Base-by-base conservation (phyloP, 1,140 invertebrate species). In the Drosophila trapezifrons region DNA sequence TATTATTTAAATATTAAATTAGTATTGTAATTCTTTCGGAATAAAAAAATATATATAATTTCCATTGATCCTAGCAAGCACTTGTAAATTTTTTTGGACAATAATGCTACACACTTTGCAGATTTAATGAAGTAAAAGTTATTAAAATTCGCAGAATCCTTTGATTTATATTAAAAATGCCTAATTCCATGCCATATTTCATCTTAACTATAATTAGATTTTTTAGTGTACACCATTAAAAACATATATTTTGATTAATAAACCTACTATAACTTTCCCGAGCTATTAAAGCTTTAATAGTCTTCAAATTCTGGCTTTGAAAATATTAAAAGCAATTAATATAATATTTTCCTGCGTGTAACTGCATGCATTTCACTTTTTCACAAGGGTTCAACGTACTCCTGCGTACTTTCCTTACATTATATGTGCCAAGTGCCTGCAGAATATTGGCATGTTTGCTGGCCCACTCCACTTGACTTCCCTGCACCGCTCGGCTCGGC, bases 401-500 rank as follows among this genome's bases (percentile, higher is more conserved):
- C 10, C 6, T 20, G 22, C 51, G 49, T 47, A 38, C 46, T 40
- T 45, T 58, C 40, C 47, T 52, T 58, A 59, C 43, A 66, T 76
- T 76, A 76, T 59, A 59, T 66, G 72, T 47, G 60, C 70, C 63
- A 76, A 77, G 74, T 69, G 74, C 63, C 63, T 77, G 73, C 64
- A 62, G 73, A 69, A 77, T 62, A 76, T 77, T 77, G 75, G 75
- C 75, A 77, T 76, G 62, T 76, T 76, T 67, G 62, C 55, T 57
- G 71, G 42, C 42, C 52, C 74, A 57, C 45, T 35, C 22, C 55
- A 37, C 52, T 43, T 65, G 54, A 52, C 46, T 49, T 52, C 27
- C 63, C 52, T 57, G 59, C 60, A 20, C 13, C 13, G 49, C n/a
- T 25, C 32, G 45, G 7, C 25, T n/a, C 17, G 22, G 22, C 9